Conservation (phyloP, 1,140 invertebrate genomes). For the Rhopalosiphum padi region DNA sequence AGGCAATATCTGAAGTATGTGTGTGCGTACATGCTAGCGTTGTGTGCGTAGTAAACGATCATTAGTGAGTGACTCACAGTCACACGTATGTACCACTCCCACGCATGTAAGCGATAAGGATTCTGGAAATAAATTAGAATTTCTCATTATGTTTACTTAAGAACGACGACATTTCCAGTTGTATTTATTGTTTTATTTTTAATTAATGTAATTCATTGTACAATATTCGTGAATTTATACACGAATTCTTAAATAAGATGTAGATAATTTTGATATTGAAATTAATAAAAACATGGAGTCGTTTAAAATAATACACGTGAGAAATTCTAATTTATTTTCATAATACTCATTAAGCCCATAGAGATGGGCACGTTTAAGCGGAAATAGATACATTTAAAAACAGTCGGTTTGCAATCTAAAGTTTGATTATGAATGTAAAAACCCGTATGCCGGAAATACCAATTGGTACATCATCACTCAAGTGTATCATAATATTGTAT, state of each 20-base stretch:
- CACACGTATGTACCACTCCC: not conserved
- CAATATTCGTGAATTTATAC: not conserved
- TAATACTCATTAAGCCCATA: not conserved
- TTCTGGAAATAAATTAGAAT: not conserved
- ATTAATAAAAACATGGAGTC: not conserved
- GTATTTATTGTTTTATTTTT: not conserved
- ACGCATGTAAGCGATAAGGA: not conserved
- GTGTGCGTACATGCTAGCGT: not conserved
- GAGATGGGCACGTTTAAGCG: not conserved
- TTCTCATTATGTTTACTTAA: not conserved
- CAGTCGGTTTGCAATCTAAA: not conserved
- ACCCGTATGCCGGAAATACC: not conserved
- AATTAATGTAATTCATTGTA: not conserved
- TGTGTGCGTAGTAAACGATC: not conserved
- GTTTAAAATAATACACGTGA: not conserved
- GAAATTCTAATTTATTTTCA: not conserved
- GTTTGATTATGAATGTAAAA: not conserved
- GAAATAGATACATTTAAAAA: conserved; percentile 18
- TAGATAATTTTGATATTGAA: not conserved
- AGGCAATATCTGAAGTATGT: not conserved
- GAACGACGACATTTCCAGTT: not conserved
- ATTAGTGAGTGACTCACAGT: not conserved
- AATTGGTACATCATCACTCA: not conserved
- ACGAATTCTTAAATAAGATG: not conserved
- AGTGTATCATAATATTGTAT: not conserved